Evolutionary conservation across 2,888 invertebrate species (phyloP).

Genomic region (Sarcophaga carnaria): DNA sequence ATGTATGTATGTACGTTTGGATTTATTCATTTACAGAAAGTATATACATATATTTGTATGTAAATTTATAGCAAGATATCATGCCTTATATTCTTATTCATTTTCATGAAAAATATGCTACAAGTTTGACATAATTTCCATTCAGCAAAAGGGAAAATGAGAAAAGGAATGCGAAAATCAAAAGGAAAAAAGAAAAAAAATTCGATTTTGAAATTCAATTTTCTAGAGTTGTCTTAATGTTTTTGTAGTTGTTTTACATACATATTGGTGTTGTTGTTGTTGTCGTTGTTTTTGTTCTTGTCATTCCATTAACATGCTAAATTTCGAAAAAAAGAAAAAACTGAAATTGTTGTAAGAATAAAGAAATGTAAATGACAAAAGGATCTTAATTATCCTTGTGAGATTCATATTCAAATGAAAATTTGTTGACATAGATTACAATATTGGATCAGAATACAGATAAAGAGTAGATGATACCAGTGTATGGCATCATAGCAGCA

Average conservation of each 20-base stretch:
- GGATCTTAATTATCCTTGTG: slow-evolving; percentile 28
- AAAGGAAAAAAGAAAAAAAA: neutral
- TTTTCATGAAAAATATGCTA: neutral
- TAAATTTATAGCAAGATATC: neutral
- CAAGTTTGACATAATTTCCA: slow-evolving; percentile 8
- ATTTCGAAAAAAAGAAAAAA: neutral
- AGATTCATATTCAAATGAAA: slow-evolving; percentile 14
- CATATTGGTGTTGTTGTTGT: no score
- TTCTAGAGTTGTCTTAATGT: slow-evolving; percentile 6
- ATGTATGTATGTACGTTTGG: neutral
- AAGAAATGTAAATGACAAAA: neutral
- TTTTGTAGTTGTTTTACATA: neutral
- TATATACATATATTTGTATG: neutral
- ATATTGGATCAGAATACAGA: neutral
- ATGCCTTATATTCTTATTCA: neutral
- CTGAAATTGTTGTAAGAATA: neutral
- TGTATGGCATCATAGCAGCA: neutral
- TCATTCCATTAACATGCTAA: slow-evolving; percentile 1
- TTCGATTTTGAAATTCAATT: slow-evolving; percentile 13
- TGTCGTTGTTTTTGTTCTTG: neutral
- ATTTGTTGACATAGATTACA: slow-evolving; percentile 30
- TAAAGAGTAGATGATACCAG: neutral
- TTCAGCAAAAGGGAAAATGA: neutral
- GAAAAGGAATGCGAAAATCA: slow-evolving; percentile 6
- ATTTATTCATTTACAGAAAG: no score